phyloP scores from a whole-genome alignment of 2,113 vertebrate genomes.

The Serinus canaria region DNA sequence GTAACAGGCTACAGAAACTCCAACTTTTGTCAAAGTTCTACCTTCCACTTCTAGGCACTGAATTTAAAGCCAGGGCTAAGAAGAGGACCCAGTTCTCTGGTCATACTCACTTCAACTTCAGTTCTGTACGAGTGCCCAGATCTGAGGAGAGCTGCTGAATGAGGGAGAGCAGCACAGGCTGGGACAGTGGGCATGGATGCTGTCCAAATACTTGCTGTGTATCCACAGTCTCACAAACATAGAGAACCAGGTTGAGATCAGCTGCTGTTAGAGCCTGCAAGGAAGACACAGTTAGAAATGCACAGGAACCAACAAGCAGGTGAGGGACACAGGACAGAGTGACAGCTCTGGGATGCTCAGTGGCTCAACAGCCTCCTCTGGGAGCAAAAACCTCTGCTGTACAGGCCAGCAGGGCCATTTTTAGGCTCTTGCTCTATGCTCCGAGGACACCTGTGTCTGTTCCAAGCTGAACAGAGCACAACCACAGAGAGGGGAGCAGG shows the following conservation, averaged over 20 bases:
- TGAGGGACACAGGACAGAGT: not conserved
- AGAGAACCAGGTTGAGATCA: conserved; percentile 94
- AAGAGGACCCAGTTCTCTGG: not conserved
- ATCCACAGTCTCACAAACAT: conserved; percentile 96
- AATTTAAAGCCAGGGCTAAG: not conserved
- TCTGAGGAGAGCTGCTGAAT: conserved; percentile 98
- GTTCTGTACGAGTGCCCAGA: conserved; percentile 88
- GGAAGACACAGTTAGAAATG: not conserved
- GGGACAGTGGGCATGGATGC: conserved; percentile 89
- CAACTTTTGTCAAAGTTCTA: not conserved
- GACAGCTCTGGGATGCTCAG: not conserved
- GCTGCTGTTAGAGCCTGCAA: conserved; percentile 94
- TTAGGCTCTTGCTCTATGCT: not conserved
- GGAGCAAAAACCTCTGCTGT: not conserved
- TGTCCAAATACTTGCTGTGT: conserved; percentile 94
- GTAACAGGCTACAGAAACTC: not conserved
- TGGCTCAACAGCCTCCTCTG: not conserved
- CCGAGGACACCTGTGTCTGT: not conserved
- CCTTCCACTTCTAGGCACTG: not conserved
- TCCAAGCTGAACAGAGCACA: not conserved
- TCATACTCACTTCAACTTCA: conserved; percentile 90
- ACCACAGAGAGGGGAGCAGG: not conserved
- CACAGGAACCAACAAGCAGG: not conserved
- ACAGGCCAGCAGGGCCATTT: not conserved
- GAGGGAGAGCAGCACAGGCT: conserved; percentile 96